Conservation (phyloP, 2,888 invertebrate species). For the Malthinus seriepunctatus region DNA sequence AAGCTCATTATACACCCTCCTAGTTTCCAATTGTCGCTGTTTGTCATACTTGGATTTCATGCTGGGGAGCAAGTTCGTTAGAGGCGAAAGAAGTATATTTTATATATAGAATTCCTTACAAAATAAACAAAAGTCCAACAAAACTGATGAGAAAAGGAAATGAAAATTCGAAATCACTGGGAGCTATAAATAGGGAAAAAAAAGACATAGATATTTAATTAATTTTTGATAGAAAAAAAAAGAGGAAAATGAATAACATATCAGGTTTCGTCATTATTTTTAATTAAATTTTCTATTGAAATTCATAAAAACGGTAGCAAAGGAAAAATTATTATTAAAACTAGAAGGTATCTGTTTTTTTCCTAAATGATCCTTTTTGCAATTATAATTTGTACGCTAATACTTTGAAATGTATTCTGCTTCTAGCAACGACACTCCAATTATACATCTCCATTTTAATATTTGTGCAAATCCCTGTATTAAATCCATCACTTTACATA, state of each 20-base stretch:
- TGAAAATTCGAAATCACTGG: too few relatives aligned
- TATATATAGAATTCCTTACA: not conserved
- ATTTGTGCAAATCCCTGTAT: constrained; percentile 18
- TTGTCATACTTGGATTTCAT: constrained; percentile 13
- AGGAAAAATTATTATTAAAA: too few relatives aligned
- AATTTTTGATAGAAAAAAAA: too few relatives aligned
- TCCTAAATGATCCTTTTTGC: constrained; percentile 5
- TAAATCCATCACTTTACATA: constrained; percentile 36
- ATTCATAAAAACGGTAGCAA: too few relatives aligned
- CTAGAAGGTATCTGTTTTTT: not conserved
- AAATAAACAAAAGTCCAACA: not conserved
- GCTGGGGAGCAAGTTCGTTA: constrained; percentile 16
- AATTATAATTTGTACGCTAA: constrained; percentile 16
- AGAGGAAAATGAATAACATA: too few relatives aligned
- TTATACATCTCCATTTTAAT: constrained; percentile 23
- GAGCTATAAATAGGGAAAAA: too few relatives aligned
- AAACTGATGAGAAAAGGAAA: too few relatives aligned
- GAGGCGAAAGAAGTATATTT: not conserved
- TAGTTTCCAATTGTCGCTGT: constrained; percentile 18
- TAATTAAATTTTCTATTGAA: too few relatives aligned
- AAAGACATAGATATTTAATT: too few relatives aligned
- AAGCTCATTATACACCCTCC: constrained; percentile 19
- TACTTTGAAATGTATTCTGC: constrained; percentile 15
- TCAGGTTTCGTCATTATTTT: too few relatives aligned
- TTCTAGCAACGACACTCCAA: constrained; percentile 20